Evolutionary conservation across 2,797 vertebrate genomes (phyloP), one percentile per base, ranked within the genome.

Genomic region (Sebastes taczanowskii): DNA sequence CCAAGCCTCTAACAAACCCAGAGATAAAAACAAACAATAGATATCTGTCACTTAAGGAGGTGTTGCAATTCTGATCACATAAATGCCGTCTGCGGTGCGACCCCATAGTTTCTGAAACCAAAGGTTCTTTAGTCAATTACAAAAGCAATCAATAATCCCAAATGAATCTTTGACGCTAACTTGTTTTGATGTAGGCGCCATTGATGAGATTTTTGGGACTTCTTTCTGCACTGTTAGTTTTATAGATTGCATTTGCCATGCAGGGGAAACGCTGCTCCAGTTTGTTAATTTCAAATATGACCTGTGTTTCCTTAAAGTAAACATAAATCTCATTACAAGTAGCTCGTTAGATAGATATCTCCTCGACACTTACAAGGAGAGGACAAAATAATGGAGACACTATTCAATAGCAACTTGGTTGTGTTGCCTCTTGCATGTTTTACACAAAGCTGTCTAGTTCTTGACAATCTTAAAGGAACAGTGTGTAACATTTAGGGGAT

Each of bases 71-170:
- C 90, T 76, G 73, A 87, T 91, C 93, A 91, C 91, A 91, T 70
- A 79, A 74, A 85, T 60, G 49, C 74, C 61, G 59, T 78, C 69
- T 75, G 70, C 71, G 55, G 30, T 69, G 63, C 30, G 11, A 86
- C 72, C 62, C 77, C 71, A 78, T 83, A 74, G 66, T 77, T 84
- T 80, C 83, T 84, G 73, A 78, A 87, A 85, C 74, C 74, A 86
- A 88, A 80, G 80, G 69, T 77, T 90, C 78, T 89, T 82, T 58
- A 87, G 86, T 86, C 91, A 91, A 92, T 95, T 92, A 93, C 82
- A 91, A 88, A 94, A 88, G 71, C 89, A 90, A 95, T 95, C 94
- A 94, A 94, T 95, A 92, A 94, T 83, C 86, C 62, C 85, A 86
- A 91, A 89, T 89, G 81, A 91, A 87, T 89, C 81, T 83, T 85